Conservation (phyloP, 2,797 vertebrate genomes). For the Rhinella marina region DNA sequence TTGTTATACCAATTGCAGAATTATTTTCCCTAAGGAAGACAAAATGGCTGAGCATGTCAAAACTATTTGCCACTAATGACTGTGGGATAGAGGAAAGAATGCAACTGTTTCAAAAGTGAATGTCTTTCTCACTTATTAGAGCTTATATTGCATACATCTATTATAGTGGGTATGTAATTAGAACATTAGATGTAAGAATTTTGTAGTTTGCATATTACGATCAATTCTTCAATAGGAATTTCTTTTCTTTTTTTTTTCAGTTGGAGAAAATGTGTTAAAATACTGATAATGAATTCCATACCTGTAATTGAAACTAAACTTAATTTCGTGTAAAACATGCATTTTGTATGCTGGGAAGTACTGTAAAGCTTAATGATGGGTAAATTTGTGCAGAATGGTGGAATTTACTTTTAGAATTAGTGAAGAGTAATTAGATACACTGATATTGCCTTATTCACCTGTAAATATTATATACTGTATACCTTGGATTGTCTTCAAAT, state of each 20-base stretch:
- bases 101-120: neutral
- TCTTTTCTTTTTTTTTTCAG: neutral
- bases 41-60: constrained; percentile 42
- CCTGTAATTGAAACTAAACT: constrained; percentile 37
- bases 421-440: constrained; percentile 30
- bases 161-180: neutral
- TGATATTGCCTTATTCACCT: neutral
- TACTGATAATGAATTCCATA: constrained; percentile 23
- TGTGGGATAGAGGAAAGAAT: constrained; percentile 31
- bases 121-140: constrained; percentile 1
- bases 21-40: constrained; percentile 22
- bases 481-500: neutral
- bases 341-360: constrained; percentile 18
- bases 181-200: neutral
- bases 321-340: constrained; percentile 44
- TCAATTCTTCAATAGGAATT: neutral
- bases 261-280: neutral
- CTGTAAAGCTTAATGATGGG: constrained; percentile 46
- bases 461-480: neutral
- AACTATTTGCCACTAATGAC: constrained; percentile 35
- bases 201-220: neutral
- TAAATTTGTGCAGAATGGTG: constrained; percentile 9
- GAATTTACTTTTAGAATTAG: constrained; percentile 40
- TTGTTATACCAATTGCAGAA: constrained; percentile 32
- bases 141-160: neutral